Evolutionary conservation across 2,113 vertebrate genomes (phyloP).

Genomic region (Lota lota): DNA sequence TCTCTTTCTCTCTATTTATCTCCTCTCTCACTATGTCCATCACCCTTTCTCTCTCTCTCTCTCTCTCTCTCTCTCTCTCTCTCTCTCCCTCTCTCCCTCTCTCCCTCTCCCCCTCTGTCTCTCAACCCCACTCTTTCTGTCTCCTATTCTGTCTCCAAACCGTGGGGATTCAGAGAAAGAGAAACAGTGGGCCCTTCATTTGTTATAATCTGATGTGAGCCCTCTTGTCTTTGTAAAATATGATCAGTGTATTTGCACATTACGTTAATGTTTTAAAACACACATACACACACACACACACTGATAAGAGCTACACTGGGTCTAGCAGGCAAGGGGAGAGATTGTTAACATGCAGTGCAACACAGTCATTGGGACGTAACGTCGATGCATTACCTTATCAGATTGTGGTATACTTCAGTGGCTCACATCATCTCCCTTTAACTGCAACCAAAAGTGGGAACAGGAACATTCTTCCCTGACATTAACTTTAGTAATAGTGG

Average conservation of each 20-base stretch:
- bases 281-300: too few relatives aligned
- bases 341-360: constrained; percentile 38
- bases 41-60: not conserved
- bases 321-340: constrained; percentile 17
- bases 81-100: not conserved
- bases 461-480: constrained; percentile 53
- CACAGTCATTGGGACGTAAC: constrained; percentile 58
- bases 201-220: too few relatives aligned
- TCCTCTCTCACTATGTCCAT: not conserved
- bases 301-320: constrained; percentile 7
- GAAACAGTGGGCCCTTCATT: too few relatives aligned
- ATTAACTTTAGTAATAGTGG: constrained; percentile 66
- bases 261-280: too few relatives aligned
- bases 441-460: constrained; percentile 56
- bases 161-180: too few relatives aligned
- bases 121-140: too few relatives aligned
- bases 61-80: not conserved
- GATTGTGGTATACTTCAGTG: constrained; percentile 57
- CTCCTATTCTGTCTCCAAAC: too few relatives aligned
- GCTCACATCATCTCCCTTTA: constrained; percentile 60
- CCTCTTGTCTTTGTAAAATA: too few relatives aligned
- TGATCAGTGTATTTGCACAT: too few relatives aligned
- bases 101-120: too few relatives aligned
- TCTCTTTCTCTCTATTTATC: too few relatives aligned
- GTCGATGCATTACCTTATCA: constrained; percentile 64